Percentiles rank a stretch among this genome's conserved stretches.
Conservation (phyloP, 2,888 invertebrate species). For the Eupithecia insigniata region DNA sequence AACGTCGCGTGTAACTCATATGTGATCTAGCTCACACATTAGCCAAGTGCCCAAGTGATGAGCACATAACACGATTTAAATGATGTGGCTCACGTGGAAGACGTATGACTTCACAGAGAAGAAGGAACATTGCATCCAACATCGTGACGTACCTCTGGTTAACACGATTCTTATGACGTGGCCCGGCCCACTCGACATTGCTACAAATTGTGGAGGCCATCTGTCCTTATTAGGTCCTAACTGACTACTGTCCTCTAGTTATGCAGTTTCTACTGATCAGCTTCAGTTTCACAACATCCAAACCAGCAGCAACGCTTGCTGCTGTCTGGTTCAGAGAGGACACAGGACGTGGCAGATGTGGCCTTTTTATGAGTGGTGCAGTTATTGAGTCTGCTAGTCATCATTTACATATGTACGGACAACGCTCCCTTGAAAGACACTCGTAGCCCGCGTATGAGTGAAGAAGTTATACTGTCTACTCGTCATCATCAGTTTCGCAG, state of each 20-base stretch:
- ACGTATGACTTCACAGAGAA: neutral
- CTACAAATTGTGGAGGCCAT: neutral
- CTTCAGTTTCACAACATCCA: neutral
- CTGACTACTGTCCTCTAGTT: no score
- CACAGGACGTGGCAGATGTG: neutral
- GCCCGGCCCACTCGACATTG: neutral
- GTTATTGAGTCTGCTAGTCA: neutral
- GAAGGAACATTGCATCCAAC: neutral
- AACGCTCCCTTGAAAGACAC: neutral
- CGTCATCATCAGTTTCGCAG: constrained; percentile 79
- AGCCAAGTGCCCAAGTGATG: no score
- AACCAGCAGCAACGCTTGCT: neutral
- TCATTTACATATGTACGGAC: neutral
- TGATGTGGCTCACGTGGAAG: no score
- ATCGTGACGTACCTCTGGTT: neutral
- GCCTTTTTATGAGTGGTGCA: neutral
- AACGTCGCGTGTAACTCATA: neutral
- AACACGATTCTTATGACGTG: neutral
- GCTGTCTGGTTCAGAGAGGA: neutral
- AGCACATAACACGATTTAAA: no score
- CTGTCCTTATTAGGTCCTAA: no score
- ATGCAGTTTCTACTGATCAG: no score
- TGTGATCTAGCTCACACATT: neutral
- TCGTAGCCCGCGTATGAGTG: neutral
- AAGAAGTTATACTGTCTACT: constrained; percentile 50